Evolutionary conservation across 2,797 vertebrate genomes (phyloP).

Genomic region (Streptopelia turtur): DNA sequence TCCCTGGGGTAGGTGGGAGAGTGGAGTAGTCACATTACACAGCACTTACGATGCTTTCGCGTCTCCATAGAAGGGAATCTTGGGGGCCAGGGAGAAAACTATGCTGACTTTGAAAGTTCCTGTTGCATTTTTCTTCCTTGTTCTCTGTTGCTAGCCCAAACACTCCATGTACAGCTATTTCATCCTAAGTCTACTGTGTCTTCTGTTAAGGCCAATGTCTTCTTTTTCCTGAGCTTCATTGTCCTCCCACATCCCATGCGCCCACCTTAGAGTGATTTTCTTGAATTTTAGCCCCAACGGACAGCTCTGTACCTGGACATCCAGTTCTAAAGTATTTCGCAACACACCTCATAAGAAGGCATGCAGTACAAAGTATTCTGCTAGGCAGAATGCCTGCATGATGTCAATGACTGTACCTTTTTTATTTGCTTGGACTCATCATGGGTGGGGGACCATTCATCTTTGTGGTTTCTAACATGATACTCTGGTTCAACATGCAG

Average conservation of each 20-base stretch:
- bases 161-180: neutral
- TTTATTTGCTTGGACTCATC: neutral
- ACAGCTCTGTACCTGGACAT: neutral
- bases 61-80: neutral
- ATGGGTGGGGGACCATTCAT: neutral
- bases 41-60: neutral
- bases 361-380: neutral
- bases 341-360: neutral
- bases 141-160: neutral
- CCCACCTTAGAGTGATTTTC: neutral
- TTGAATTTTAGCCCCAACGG: neutral
- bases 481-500: neutral
- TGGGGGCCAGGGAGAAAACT: neutral
- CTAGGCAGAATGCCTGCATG: neutral
- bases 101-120: neutral
- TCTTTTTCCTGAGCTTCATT: neutral
- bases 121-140: neutral
- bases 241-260: fast-evolving
- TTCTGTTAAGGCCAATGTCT: neutral
- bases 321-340: neutral
- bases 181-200: neutral
- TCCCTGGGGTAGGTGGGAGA: neutral
- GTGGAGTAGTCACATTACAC: neutral
- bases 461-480: neutral
- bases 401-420: neutral